A percentile compares a stretch with the other conserved stretches of the same genome.
phyloP scores from a whole-genome alignment of 2,797 vertebrate genomes.

The Leontopithecus rosalia region DNA sequence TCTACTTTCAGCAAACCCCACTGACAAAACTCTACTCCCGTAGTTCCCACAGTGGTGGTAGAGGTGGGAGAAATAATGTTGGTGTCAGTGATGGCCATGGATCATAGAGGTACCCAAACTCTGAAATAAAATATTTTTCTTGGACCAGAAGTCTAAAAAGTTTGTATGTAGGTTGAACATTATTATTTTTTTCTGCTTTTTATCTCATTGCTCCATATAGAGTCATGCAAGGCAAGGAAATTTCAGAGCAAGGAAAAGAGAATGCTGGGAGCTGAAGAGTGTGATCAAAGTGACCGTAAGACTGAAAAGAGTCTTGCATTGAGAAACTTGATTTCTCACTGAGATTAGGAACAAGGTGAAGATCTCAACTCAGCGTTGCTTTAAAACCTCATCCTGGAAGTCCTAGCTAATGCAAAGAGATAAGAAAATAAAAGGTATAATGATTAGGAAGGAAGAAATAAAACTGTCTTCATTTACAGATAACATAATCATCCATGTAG shows the following conservation, averaged over 20 bases:
- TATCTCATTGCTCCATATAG: neutral
- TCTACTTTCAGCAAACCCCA: neutral
- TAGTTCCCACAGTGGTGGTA: neutral
- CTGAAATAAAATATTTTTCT: neutral
- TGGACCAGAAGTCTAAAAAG: neutral
- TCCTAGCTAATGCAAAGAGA: too few species aligned
- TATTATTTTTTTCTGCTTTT: neutral
- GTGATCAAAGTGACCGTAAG: neutral
- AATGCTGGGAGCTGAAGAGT: neutral
- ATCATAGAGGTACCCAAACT: neutral
- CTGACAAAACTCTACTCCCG: neutral
- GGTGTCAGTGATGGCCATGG: neutral
- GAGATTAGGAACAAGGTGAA: neutral
- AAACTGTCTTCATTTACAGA: too few species aligned
- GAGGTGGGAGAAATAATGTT: neutral
- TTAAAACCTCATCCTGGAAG: neutral
- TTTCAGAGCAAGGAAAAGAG: neutral
- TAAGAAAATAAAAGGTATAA: neutral
- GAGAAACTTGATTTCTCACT: neutral
- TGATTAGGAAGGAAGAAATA: neutral
- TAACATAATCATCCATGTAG: neutral
- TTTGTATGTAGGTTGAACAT: neutral
- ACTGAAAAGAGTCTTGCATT: neutral
- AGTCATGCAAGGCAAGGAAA: accelerated
- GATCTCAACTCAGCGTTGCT: neutral